Percentiles rank a stretch among this genome's conserved stretches.
phyloP scores from a whole-genome alignment of 2,888 invertebrate species.

The Chrysolina americana region DNA sequence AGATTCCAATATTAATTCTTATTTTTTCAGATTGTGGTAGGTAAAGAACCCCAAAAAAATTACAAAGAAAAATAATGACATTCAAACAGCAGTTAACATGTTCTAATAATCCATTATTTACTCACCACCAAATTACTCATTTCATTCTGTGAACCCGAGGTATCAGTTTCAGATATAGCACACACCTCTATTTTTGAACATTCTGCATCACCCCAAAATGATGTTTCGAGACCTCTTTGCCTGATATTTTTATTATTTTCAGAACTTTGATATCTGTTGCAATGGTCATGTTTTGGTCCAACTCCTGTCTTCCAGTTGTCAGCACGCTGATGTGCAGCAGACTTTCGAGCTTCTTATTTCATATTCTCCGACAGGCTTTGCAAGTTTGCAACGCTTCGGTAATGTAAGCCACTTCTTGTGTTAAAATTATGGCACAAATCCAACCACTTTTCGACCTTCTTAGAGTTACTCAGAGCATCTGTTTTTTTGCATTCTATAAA shows the following conservation, averaged over 20 bases:
- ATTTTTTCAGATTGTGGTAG: not conserved
- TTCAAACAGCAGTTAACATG: too few relatives aligned
- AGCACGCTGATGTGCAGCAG: conserved; percentile 1
- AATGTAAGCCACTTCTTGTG: too few relatives aligned
- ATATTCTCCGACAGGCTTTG: not conserved
- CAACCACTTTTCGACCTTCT: too few relatives aligned
- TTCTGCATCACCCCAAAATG: not conserved
- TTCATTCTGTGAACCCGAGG: not conserved
- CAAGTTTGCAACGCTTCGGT: not conserved
- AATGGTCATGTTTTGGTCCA: not conserved
- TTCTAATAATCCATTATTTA: too few relatives aligned
- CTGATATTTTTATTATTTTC: not conserved
- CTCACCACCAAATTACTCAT: not conserved
- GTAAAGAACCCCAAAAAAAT: not conserved
- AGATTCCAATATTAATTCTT: not conserved
- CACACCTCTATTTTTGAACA: not conserved
- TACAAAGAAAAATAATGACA: not conserved
- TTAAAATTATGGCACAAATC: too few relatives aligned
- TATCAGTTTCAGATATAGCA: not conserved
- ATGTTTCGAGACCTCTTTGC: not conserved
- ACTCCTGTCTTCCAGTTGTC: not conserved
- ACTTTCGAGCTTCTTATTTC: not conserved
- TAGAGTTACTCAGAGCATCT: too few relatives aligned
- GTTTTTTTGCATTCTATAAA: too few relatives aligned
- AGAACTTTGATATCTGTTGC: too few relatives aligned